phyloP scores from a whole-genome alignment of 2,888 invertebrate species.

The Notocelia uddmanniana region DNA sequence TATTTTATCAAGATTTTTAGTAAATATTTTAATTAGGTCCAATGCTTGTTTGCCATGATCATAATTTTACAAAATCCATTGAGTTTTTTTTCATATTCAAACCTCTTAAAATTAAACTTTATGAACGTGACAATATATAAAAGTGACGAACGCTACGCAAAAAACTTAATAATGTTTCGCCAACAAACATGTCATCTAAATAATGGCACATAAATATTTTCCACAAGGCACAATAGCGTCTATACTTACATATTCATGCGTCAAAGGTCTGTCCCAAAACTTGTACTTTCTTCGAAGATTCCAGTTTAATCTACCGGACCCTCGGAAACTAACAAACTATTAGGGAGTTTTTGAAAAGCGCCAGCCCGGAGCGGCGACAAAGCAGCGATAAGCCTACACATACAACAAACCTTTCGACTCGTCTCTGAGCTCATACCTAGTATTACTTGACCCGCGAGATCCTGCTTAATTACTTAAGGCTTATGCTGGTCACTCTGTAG shows the following conservation, averaged over 20 bases:
- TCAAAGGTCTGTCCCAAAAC: conserved; percentile 40
- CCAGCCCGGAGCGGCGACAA: conserved; percentile 59
- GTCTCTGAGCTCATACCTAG: not conserved
- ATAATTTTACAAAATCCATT: no score
- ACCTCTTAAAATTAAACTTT: no score
- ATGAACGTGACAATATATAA: no score
- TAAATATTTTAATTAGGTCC: no score
- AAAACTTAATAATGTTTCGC: not conserved
- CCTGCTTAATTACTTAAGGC: not conserved
- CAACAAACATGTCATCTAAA: conserved; percentile 16
- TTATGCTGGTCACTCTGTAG: not conserved
- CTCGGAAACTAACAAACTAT: conserved; percentile 53
- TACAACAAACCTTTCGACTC: not conserved
- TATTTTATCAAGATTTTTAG: no score
- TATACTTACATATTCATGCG: conserved; percentile 37
- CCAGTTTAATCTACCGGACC: conserved; percentile 46
- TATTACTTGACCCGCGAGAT: not conserved
- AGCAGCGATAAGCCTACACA: conserved; percentile 68
- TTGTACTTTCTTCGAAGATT: conserved; percentile 44
- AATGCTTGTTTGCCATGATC: no score
- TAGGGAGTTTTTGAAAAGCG: conserved; percentile 61
- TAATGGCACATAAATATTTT: conserved; percentile 23
- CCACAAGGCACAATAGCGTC: conserved; percentile 18
- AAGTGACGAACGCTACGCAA: not conserved
- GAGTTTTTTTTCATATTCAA: no score